phyloP scores from a whole-genome alignment of 2,888 invertebrate genomes.

The Rhagophthalmus giganteus region DNA sequence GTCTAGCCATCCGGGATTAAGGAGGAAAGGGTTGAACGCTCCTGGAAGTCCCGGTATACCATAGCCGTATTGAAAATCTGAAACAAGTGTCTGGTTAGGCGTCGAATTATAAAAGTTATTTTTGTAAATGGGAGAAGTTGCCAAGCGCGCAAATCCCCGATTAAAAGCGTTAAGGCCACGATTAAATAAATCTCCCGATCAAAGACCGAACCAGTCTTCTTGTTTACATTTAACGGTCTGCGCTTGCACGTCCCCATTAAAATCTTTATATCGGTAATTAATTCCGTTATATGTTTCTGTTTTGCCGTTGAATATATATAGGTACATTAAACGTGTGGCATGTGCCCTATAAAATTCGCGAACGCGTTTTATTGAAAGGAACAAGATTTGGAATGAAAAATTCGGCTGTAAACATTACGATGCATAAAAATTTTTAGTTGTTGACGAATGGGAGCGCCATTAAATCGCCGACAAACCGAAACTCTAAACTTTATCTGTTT shows the following conservation, averaged over 20 bases:
- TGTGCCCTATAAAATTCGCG: constrained; percentile 24
- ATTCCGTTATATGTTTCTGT: constrained; percentile 18
- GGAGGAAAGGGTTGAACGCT: constrained; percentile 75
- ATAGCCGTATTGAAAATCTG: constrained; percentile 81
- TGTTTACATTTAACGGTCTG: constrained; percentile 24
- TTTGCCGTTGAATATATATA: constrained; percentile 13
- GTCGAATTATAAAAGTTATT: not conserved
- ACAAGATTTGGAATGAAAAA: constrained; percentile 7
- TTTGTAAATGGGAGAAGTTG: constrained; percentile 9
- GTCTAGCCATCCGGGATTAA: constrained; percentile 84
- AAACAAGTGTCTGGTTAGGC: constrained; percentile 38
- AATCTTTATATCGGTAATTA: constrained; percentile 26
- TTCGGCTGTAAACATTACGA: constrained; percentile 25
- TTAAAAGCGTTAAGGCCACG: constrained; percentile 1
- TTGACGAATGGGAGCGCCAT: constrained; percentile 28
- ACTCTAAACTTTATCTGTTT: constrained; percentile 48
- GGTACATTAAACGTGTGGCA: constrained; percentile 18
- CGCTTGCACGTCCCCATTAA: constrained; percentile 19
- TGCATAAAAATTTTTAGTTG: constrained; percentile 30
- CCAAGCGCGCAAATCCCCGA: constrained; percentile 10
- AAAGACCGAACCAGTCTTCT: constrained; percentile 15
- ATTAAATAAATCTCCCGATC: constrained; percentile 19
- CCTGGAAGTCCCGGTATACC: constrained; percentile 64
- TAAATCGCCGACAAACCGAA: constrained; percentile 49
- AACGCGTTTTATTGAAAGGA: constrained; percentile 13